Percentiles rank a stretch among this genome's conserved stretches.
Evolutionary conservation across 92 coral and sea anemone species (phyloP).

Genomic region (Zoanthus solanderi): DNA sequence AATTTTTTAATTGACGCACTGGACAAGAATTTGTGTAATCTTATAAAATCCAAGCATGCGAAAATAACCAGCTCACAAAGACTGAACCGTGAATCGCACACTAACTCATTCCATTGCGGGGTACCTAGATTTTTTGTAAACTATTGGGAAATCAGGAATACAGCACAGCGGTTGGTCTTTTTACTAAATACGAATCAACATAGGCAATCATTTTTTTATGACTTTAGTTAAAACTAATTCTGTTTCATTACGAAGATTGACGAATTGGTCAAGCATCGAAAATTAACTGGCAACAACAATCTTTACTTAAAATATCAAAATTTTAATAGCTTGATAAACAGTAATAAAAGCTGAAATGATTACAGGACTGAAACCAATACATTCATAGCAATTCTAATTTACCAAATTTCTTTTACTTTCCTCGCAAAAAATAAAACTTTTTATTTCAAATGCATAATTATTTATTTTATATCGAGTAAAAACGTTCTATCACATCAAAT

Average conservation of each 20-base stretch:
- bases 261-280: conserved; percentile 38
- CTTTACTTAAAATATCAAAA: conserved; percentile 36
- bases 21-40: background rate
- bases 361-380: background rate
- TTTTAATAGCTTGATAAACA: conserved; percentile 43
- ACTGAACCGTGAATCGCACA: background rate
- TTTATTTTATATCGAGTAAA: background rate
- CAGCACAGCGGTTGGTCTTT: conserved; percentile 68
- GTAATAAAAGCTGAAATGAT: conserved; percentile 33
- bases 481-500: background rate
- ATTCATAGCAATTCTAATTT: background rate
- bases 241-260: conserved; percentile 41
- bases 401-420: background rate
- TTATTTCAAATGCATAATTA: background rate
- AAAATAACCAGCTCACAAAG: background rate
- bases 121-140: background rate
- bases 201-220: conserved; percentile 45
- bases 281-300: conserved; percentile 21
- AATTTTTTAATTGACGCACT: background rate
- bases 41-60: background rate
- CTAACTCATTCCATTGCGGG: conserved; percentile 27
- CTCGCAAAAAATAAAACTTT: background rate
- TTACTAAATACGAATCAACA: conserved; percentile 61
- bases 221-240: conserved; percentile 40
- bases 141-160: conserved; percentile 5